Evolutionary conservation across 2,113 vertebrate species (phyloP).

Genomic region (Pontoporia blainvillei): DNA sequence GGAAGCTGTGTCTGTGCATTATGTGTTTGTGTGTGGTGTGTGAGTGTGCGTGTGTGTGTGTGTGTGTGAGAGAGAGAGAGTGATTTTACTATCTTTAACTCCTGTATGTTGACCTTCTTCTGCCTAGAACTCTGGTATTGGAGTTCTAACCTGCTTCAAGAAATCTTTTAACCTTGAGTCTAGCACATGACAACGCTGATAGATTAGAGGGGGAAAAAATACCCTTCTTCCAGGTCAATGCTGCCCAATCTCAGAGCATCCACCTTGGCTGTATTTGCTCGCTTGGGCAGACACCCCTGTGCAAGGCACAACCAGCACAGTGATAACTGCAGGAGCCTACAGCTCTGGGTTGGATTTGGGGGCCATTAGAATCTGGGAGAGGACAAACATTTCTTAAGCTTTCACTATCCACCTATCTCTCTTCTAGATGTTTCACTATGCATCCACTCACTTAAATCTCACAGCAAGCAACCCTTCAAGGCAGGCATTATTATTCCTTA

Average conservation of each 20-base stretch:
- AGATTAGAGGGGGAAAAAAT: neutral
- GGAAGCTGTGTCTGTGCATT: neutral
- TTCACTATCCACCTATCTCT: neutral
- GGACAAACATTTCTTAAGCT: neutral
- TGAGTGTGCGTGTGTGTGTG: neutral
- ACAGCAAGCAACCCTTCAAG: neutral
- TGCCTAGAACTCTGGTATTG: neutral
- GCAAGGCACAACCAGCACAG: neutral
- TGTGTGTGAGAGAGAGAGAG: neutral
- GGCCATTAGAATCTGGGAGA: neutral
- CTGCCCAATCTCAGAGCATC: neutral
- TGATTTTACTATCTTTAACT: neutral
- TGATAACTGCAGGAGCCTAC: neutral
- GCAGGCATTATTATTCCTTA: neutral
- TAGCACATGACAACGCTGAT: neutral
- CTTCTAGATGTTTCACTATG: neutral
- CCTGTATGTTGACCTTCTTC: neutral
- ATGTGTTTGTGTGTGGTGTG: neutral
- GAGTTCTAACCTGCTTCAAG: neutral
- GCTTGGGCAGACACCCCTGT: neutral
- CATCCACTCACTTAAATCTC: neutral
- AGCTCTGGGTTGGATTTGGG: neutral
- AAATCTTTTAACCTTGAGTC: neutral
- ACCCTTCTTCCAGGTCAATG: neutral
- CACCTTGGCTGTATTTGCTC: neutral